Percentiles rank a stretch among this genome's conserved stretches.
phyloP scores from a whole-genome alignment of 2,797 vertebrate species.

The Syngnathus rostellatus region DNA sequence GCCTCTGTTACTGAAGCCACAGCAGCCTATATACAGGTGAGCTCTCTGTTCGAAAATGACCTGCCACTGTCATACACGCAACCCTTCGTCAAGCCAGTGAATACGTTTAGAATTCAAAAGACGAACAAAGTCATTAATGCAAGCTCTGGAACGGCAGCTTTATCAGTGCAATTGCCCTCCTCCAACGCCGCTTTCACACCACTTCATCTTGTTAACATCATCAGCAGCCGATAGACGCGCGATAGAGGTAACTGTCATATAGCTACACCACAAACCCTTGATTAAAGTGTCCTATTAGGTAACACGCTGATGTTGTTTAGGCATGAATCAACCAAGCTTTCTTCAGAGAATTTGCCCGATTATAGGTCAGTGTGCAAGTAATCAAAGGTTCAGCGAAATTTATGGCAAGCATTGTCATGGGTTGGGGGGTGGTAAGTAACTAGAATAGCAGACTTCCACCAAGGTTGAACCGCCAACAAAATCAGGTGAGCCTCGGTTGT shows the following conservation, averaged over 20 bases:
- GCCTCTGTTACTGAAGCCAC: not conserved
- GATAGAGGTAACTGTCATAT: slow-evolving; percentile 48
- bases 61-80: slow-evolving; percentile 33
- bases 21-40: slow-evolving; percentile 14
- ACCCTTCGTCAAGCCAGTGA: slow-evolving; percentile 46
- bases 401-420: slow-evolving; percentile 16
- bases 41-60: slow-evolving; percentile 35
- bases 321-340: slow-evolving; percentile 32
- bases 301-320: slow-evolving; percentile 32
- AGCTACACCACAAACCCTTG: slow-evolving; percentile 35
- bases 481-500: not conserved
- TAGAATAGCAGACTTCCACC: not conserved
- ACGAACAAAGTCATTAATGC: slow-evolving; percentile 56
- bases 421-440: slow-evolving; percentile 13
- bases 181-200: slow-evolving; percentile 45
- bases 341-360: slow-evolving; percentile 13
- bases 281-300: slow-evolving; percentile 51
- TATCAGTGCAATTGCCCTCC: slow-evolving; percentile 34
- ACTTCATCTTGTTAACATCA: slow-evolving; percentile 51
- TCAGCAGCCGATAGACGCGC: slow-evolving; percentile 42
- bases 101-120: slow-evolving; percentile 60
- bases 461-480: not conserved
- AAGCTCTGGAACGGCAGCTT: slow-evolving; percentile 30
- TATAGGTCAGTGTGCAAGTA: slow-evolving; percentile 18
- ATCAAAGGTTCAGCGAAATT: slow-evolving; percentile 26